Evolutionary conservation across 1,140 invertebrate genomes (phyloP).

Genomic region (Cydia splendana): DNA sequence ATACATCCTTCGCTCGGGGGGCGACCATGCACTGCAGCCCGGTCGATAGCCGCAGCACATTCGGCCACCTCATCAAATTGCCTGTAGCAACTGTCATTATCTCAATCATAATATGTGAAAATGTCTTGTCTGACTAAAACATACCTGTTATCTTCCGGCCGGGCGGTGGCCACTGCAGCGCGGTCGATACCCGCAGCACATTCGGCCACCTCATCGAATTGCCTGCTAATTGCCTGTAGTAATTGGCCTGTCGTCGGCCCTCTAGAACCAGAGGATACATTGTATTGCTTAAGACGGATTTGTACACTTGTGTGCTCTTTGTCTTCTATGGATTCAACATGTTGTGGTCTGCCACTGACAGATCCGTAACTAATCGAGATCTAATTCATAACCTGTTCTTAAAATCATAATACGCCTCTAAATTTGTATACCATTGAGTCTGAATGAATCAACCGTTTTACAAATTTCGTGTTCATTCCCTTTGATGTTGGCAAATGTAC

Average conservation of each 20-base stretch:
- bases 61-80: neutral
- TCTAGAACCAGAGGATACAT: neutral
- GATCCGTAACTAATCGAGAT: too few relatives aligned
- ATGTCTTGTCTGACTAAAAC: too few relatives aligned
- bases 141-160: too few relatives aligned
- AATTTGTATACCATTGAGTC: neutral
- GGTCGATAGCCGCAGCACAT: slow-evolving; percentile 22
- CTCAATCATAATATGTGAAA: too few relatives aligned
- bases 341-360: too few relatives aligned
- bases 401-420: too few relatives aligned
- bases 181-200: slow-evolving; percentile 23
- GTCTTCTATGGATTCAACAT: too few relatives aligned
- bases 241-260: neutral
- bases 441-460: neutral
- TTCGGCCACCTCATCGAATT: neutral
- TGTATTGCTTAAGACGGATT: too few relatives aligned
- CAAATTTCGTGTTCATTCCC: slow-evolving; percentile 13
- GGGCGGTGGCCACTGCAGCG: neutral
- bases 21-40: neutral
- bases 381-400: too few relatives aligned
- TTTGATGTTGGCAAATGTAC: slow-evolving; percentile 7
- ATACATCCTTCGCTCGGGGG: neutral
- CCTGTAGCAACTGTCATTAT: too few relatives aligned
- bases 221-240: neutral
- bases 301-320: too few relatives aligned